Evolutionary conservation across 2,113 vertebrate genomes (phyloP).

Genomic region (Motacilla tschutschensis): DNA sequence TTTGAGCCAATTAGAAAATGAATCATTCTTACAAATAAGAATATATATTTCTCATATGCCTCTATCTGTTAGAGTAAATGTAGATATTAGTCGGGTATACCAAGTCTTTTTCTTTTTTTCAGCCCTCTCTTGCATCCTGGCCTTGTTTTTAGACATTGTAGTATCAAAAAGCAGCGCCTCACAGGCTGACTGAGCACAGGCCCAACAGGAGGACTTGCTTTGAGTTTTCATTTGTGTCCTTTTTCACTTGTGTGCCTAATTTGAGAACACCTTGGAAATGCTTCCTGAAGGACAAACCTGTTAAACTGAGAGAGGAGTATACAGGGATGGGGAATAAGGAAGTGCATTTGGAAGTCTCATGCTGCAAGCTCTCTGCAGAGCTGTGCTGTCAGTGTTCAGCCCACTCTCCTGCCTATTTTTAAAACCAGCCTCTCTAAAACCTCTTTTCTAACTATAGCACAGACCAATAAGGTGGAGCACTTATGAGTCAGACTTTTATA

Average conservation of each 20-base stretch:
- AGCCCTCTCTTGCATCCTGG: neutral
- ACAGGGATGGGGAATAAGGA: neutral
- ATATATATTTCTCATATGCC: neutral
- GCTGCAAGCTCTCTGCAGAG: neutral
- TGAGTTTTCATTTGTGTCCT: neutral
- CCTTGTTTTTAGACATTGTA: neutral
- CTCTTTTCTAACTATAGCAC: neutral
- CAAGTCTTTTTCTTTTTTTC: neutral
- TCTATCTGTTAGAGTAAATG: neutral
- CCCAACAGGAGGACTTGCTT: neutral
- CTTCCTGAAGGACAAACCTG: neutral
- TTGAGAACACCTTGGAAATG: neutral
- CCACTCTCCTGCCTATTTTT: neutral
- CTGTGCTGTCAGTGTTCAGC: neutral
- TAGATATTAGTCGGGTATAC: neutral
- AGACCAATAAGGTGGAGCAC: neutral
- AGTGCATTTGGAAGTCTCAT: neutral
- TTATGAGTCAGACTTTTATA: neutral
- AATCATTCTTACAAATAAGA: neutral
- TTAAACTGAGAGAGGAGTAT: neutral
- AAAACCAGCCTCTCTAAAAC: neutral
- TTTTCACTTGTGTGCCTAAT: neutral
- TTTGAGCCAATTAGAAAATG: neutral
- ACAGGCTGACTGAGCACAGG: neutral
- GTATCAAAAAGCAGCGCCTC: neutral